These are phyloP conservation scores for Cassiopea andromeda DNA, from an alignment of 30 jellyfish, hydroid and myxozoan species.

Conservation along the genomic window DNA sequence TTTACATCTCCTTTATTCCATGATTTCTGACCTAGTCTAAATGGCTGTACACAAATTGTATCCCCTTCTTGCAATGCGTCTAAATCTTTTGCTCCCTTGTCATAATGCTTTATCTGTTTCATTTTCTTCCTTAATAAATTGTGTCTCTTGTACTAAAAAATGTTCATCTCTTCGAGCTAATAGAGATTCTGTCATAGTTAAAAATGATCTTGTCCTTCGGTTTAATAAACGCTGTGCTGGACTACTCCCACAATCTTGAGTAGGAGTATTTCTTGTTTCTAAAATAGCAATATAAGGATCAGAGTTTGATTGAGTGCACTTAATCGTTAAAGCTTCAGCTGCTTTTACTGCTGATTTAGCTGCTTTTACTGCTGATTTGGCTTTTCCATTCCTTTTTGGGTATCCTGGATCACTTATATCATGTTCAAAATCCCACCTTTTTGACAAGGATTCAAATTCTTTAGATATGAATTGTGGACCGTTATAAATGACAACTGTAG, in stretches of 20 bases:
- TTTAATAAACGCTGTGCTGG: constrained; percentile 52
- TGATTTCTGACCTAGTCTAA: constrained; percentile 51
- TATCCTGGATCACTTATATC: constrained; percentile 25
- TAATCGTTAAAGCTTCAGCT: constrained; percentile 28
- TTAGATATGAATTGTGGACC: constrained; percentile 49
- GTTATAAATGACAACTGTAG: constrained; percentile 33
- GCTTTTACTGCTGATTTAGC: neutral
- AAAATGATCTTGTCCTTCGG: constrained; percentile 49
- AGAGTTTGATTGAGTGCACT: constrained; percentile 16
- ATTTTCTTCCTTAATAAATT: neutral
- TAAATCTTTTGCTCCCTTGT: constrained; percentile 5
- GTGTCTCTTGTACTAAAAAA: neutral
- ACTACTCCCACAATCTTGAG: constrained; percentile 28
- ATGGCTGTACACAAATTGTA: constrained; percentile 37
- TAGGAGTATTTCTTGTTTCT: constrained; percentile 37
- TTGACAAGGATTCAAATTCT: constrained; percentile 39
- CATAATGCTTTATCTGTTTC: neutral
- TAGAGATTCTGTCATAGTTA: constrained; percentile 42
- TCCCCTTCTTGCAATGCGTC: constrained; percentile 29
- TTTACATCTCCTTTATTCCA: constrained; percentile 29
- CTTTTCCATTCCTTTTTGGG: constrained; percentile 44
- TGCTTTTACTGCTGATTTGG: constrained; percentile 61
- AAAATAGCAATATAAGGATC: constrained; percentile 29
- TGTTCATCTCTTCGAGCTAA: constrained; percentile 24
- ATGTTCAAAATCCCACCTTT: constrained; percentile 37